Conservation (phyloP, 2,113 vertebrate species). For the Chionomys nivalis region DNA sequence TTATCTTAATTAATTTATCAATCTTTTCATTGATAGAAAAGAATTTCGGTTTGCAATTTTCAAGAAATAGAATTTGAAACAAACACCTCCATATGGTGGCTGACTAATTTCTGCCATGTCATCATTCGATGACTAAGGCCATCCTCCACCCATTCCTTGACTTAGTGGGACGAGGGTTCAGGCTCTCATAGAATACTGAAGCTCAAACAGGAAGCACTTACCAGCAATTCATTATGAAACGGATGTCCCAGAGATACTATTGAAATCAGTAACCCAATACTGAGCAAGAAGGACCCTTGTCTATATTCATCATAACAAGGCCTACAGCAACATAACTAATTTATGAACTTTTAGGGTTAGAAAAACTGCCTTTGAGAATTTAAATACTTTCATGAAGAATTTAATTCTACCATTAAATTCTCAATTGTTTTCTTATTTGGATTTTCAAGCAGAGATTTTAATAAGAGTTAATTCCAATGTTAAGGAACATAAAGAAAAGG, state of each 20-base stretch:
- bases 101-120: not conserved
- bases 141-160: not conserved
- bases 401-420: not conserved
- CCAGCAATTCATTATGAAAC: slow-evolving; percentile 22
- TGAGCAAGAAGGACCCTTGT: not conserved
- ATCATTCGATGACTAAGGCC: not conserved
- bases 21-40: not conserved
- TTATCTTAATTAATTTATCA: slow-evolving; percentile 35
- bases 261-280: slow-evolving; percentile 4
- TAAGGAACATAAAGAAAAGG: not conserved
- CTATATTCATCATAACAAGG: not conserved
- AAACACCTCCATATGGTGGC: not conserved
- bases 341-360: not conserved
- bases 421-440: not conserved
- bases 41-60: slow-evolving; percentile 10
- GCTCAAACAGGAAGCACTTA: not conserved
- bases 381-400: not conserved
- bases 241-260: not conserved
- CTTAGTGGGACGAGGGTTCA: not conserved
- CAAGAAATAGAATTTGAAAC: not conserved
- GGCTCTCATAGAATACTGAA: not conserved
- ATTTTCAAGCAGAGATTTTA: slow-evolving; percentile 1
- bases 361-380: slow-evolving; percentile 9
- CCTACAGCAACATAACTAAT: not conserved
- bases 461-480: not conserved